A percentile compares a stretch with the other conserved stretches of the same genome.
phyloP scores from a whole-genome alignment of 2,888 invertebrate genomes.

The Perithous albicinctus region DNA sequence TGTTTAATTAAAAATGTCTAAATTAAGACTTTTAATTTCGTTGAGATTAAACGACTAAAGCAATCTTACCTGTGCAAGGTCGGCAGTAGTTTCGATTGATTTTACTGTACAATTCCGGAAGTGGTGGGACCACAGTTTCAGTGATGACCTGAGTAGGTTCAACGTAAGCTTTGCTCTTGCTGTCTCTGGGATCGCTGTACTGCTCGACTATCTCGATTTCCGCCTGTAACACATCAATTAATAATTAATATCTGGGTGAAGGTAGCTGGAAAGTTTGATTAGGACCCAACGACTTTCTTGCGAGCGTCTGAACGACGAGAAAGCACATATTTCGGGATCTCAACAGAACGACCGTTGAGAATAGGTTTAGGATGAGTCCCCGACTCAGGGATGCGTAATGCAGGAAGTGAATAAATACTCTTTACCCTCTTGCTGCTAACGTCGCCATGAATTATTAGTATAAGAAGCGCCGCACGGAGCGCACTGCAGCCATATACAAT shows the following conservation, averaged over 20 bases:
- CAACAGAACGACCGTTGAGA: conserved; percentile 7
- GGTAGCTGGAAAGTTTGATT: conserved; percentile 1
- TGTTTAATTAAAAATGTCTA: no score
- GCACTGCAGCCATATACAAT: conserved; percentile 28
- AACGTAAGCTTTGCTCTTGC: conserved; percentile 83
- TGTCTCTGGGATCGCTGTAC: conserved; percentile 91
- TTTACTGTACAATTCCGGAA: conserved; percentile 84
- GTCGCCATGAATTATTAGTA: conserved; percentile 39
- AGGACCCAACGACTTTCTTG: conserved; percentile 3
- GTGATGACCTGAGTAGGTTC: conserved; percentile 79
- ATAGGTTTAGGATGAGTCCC: neutral
- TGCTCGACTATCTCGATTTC: conserved; percentile 91
- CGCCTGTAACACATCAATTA: conserved; percentile 74
- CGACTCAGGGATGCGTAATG: neutral
- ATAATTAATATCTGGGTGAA: conserved; percentile 7
- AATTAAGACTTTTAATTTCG: neutral
- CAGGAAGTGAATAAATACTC: conserved; percentile 20
- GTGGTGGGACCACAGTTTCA: conserved; percentile 77
- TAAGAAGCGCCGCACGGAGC: conserved; percentile 1
- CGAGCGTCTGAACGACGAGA: neutral
- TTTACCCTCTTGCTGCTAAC: neutral
- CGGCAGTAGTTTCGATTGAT: conserved; percentile 87
- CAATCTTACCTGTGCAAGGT: conserved; percentile 86
- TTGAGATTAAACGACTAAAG: neutral
- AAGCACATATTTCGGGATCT: conserved; percentile 17